phyloP scores from a whole-genome alignment of 2,113 vertebrate species.

The Hippopotamus amphibius region DNA sequence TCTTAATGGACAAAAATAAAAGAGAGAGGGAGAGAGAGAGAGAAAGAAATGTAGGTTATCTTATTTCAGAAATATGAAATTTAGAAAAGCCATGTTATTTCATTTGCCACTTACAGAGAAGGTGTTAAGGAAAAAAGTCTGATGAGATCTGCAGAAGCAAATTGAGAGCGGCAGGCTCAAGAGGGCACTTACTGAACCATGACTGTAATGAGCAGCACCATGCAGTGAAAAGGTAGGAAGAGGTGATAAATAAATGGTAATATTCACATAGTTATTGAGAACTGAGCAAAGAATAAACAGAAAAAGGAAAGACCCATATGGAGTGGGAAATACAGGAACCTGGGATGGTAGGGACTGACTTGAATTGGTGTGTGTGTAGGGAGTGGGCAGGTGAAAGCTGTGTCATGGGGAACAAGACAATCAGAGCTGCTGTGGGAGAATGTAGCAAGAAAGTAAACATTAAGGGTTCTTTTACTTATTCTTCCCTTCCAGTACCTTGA shows the following conservation, averaged over 20 bases:
- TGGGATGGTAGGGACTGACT: background rate
- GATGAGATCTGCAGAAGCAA: background rate
- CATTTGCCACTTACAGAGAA: background rate
- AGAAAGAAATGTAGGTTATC: background rate
- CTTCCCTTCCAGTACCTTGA: background rate
- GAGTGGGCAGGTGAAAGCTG: background rate
- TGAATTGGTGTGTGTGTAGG: background rate
- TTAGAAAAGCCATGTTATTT: background rate
- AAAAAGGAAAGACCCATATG: background rate
- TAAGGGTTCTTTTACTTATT: background rate
- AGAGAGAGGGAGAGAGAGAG: background rate
- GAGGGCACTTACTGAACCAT: background rate
- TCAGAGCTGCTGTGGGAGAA: background rate
- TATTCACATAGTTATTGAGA: background rate
- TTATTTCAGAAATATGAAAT: conserved; percentile 1
- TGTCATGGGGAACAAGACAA: background rate
- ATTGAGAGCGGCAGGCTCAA: background rate
- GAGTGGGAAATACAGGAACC: background rate
- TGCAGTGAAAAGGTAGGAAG: background rate
- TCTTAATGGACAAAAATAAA: background rate
- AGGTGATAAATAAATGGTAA: background rate
- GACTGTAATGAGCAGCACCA: background rate
- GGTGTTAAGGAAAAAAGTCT: conserved; percentile 8
- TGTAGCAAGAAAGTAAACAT: background rate
- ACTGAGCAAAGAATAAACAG: background rate